A percentile compares a stretch with the other conserved stretches of the same genome.
These are phyloP conservation scores for Teinopalpus imperialis DNA, from an alignment of 2,888 invertebrate species.

Conservation along the genomic window DNA sequence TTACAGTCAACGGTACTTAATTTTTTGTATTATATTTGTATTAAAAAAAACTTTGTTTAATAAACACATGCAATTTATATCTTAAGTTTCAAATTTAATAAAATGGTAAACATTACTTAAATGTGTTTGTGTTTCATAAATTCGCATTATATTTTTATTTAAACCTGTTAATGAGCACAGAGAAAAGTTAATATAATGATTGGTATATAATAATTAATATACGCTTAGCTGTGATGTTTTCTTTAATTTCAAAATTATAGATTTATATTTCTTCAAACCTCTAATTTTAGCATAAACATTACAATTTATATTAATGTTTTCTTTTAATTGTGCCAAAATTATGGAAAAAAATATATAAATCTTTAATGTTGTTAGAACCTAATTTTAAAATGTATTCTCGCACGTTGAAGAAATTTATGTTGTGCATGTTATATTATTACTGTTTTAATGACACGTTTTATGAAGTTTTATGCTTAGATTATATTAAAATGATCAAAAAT, in stretches of 20 bases:
- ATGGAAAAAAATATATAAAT: conserved; percentile 9
- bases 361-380: neutral
- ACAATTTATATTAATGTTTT: conserved; percentile 3
- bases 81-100: too few species aligned
- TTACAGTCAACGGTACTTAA: too few species aligned
- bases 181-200: neutral
- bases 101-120: too few species aligned
- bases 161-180: neutral
- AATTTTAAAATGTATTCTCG: conserved; percentile 15
- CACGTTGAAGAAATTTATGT: conserved; percentile 8
- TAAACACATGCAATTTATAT: too few species aligned
- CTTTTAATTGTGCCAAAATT: conserved; percentile 15
- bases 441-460: conserved; percentile 37
- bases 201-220: conserved; percentile 2
- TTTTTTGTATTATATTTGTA: too few species aligned
- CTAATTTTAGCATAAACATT: neutral
- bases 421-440: conserved; percentile 41
- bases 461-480: conserved; percentile 15
- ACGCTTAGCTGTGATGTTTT: conserved; percentile 25
- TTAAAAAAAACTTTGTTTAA: too few species aligned
- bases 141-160: neutral
- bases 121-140: too few species aligned
- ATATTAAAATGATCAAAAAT: neutral
- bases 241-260: conserved; percentile 12
- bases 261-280: neutral